phyloP scores from a whole-genome alignment of 2,113 vertebrate genomes.

The Australoheros scitulus region DNA sequence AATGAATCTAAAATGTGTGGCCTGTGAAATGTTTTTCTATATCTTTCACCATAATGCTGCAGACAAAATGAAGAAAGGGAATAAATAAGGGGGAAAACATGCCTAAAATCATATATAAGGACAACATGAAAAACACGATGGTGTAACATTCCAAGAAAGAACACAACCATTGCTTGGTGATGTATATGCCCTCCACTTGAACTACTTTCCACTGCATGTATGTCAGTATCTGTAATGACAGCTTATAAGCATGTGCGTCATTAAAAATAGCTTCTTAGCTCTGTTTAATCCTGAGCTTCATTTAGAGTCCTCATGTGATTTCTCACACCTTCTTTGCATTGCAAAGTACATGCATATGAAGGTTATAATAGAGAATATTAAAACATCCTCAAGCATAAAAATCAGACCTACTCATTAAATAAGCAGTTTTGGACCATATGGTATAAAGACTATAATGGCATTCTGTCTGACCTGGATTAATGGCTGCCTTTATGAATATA shows the following conservation, averaged over 20 bases:
- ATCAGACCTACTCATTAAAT: conserved; percentile 38
- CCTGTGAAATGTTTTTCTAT: background rate
- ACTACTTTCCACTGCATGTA: conserved; percentile 17
- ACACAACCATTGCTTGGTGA: background rate
- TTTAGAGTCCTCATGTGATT: conserved; percentile 42
- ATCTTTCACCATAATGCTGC: background rate
- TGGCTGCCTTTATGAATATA: background rate
- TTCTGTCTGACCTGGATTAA: background rate
- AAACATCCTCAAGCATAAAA: conserved; percentile 22
- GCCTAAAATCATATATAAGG: background rate
- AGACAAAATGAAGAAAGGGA: background rate
- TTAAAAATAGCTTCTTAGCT: conserved; percentile 45
- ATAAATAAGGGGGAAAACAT: background rate
- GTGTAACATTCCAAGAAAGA: background rate
- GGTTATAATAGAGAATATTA: conserved; percentile 24
- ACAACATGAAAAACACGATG: background rate
- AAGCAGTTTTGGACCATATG: background rate
- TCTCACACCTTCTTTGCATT: conserved; percentile 47
- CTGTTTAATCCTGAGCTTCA: conserved; percentile 36
- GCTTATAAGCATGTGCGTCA: conserved; percentile 35
- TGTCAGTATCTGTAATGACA: conserved; percentile 27
- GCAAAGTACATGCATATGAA: conserved; percentile 36
- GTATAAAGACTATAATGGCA: background rate
- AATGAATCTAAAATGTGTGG: conserved; percentile 13
- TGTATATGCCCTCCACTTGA: background rate